Percentiles rank a stretch among this genome's conserved stretches.
These are phyloP conservation scores for Caerostris darwini DNA, from an alignment of 1,140 invertebrate species.

Conservation along the genomic window DNA sequence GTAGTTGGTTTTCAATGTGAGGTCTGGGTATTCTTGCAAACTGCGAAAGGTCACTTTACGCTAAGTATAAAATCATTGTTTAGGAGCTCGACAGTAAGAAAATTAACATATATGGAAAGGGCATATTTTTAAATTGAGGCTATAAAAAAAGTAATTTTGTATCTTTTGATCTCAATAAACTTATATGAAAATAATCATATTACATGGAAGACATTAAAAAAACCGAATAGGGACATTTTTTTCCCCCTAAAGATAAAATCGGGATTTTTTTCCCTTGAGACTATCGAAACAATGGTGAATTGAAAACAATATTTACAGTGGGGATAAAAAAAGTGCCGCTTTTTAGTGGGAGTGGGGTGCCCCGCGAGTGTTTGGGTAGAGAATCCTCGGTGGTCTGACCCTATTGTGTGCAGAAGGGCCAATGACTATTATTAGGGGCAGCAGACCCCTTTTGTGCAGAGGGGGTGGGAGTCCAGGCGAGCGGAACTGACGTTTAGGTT, in stretches of 20 bases:
- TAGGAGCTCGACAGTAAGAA: too few species aligned
- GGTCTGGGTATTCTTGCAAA: too few species aligned
- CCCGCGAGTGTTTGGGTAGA: neutral
- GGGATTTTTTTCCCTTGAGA: neutral
- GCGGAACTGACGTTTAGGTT: constrained; percentile 12
- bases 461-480: constrained; percentile 18
- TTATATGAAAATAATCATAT: too few species aligned
- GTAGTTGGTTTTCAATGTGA: too few species aligned
- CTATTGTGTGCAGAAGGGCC: constrained; percentile 37
- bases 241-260: neutral
- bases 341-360: neutral
- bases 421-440: constrained; percentile 49
- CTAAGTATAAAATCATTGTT: too few species aligned
- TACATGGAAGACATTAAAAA: too few species aligned
- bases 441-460: neutral
- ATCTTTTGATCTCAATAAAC: too few species aligned
- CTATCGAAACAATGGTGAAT: neutral
- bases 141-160: too few species aligned
- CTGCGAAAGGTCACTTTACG: too few species aligned
- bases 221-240: too few species aligned
- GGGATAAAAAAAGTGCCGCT: neutral
- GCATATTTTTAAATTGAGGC: too few species aligned
- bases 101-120: too few species aligned
- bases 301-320: constrained; percentile 46
- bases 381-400: constrained; percentile 39